Conservation (phyloP, 2,888 invertebrate species). For the Xanthorhoe spadicearia region DNA sequence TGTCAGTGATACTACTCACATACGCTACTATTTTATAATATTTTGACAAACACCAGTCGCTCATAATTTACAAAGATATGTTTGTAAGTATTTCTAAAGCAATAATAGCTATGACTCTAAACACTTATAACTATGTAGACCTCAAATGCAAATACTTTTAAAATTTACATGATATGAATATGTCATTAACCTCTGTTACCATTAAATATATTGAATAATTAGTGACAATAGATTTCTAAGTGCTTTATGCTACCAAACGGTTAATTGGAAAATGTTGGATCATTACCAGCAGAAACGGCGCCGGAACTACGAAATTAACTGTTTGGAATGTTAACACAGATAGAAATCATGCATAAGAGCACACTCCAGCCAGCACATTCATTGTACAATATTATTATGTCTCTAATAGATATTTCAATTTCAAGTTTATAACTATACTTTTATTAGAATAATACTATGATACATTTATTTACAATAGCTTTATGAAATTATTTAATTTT, state of each 20-base stretch:
- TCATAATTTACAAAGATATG: slow-evolving; percentile 80
- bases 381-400: slow-evolving; percentile 51
- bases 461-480: slow-evolving; percentile 82
- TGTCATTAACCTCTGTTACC: slow-evolving; percentile 82
- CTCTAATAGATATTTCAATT: slow-evolving; percentile 61
- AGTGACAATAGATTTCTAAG: slow-evolving; percentile 62
- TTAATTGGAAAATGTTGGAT: slow-evolving; percentile 38
- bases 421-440: slow-evolving; percentile 68
- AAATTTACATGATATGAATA: slow-evolving; percentile 85
- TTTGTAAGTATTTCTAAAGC: slow-evolving; percentile 82
- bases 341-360: slow-evolving; percentile 82
- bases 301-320: slow-evolving; percentile 49
- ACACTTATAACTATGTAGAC: slow-evolving; percentile 82
- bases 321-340: slow-evolving; percentile 79
- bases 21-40: slow-evolving; percentile 45
- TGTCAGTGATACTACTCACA: slow-evolving; percentile 45
- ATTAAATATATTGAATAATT: slow-evolving; percentile 72
- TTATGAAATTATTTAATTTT: slow-evolving; percentile 83
- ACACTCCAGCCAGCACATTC: slow-evolving; percentile 65
- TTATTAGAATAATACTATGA: slow-evolving; percentile 69
- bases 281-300: slow-evolving; percentile 29
- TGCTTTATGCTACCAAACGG: slow-evolving; percentile 42
- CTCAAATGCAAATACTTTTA: slow-evolving; percentile 84
- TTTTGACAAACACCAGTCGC: slow-evolving; percentile 67
- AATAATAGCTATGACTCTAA: slow-evolving; percentile 83